phyloP scores from a whole-genome alignment of 1,140 invertebrate species.

The Meloidogyne chitwoodi region DNA sequence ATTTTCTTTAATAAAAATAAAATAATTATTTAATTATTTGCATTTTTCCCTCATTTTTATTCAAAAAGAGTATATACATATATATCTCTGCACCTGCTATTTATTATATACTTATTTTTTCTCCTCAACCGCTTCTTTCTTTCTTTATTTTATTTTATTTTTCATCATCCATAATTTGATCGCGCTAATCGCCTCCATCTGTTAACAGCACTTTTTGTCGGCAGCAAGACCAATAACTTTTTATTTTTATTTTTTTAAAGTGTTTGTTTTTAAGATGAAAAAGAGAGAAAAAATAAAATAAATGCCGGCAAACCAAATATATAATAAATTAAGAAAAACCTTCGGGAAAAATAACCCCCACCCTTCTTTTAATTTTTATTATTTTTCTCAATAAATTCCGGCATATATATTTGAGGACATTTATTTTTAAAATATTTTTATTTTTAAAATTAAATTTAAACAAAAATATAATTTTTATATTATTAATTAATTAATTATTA shows the following conservation, averaged over 20 bases:
- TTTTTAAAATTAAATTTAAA: too few relatives aligned
- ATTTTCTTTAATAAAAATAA: too few relatives aligned
- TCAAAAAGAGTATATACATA: not conserved
- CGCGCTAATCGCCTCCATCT: not conserved
- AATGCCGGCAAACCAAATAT: not conserved
- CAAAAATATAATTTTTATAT: too few relatives aligned
- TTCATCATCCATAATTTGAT: not conserved
- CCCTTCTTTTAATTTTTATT: not conserved
- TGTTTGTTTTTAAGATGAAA: not conserved
- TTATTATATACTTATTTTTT: not conserved
- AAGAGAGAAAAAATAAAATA: not conserved
- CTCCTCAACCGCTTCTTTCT: not conserved
- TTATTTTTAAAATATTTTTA: not conserved
- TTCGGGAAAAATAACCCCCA: not conserved
- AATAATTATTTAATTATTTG: not conserved
- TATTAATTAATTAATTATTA: too few relatives aligned
- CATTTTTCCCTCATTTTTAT: slow-evolving; percentile 1
- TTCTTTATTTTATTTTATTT: not conserved
- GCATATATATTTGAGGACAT: not conserved
- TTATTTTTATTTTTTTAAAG: not conserved
- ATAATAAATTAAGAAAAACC: not conserved
- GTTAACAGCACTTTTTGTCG: not conserved
- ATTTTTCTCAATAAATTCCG: not conserved
- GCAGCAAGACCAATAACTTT: not conserved
- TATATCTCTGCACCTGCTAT: not conserved